Conservation (phyloP, 1,140 invertebrate species). For the Eubasilissa regina region DNA sequence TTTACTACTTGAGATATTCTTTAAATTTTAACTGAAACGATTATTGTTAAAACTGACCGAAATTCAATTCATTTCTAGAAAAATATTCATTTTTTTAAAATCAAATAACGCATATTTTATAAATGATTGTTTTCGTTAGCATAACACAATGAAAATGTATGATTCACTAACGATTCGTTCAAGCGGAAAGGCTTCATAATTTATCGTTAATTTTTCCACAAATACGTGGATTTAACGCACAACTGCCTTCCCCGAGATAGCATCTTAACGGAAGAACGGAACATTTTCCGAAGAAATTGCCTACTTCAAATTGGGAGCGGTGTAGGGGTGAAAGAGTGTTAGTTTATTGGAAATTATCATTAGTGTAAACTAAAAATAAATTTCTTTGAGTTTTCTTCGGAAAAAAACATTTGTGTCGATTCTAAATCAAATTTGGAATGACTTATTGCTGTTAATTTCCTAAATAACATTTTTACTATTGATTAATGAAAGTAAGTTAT, state of each 20-base stretch:
- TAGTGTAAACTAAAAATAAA: neutral
- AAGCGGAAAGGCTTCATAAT: neutral
- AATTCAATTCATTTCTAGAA: too few relatives aligned
- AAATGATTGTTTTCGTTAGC: neutral
- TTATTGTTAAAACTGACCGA: too few relatives aligned
- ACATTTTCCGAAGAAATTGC: neutral
- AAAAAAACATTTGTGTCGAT: too few relatives aligned
- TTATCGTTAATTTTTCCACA: neutral
- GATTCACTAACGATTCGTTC: neutral
- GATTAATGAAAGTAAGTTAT: too few relatives aligned
- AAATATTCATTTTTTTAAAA: too few relatives aligned
- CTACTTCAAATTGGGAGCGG: neutral
- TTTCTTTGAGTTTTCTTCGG: too few relatives aligned
- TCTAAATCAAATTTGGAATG: too few relatives aligned
- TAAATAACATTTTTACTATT: too few relatives aligned
- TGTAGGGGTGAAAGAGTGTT: neutral
- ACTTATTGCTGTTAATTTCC: too few relatives aligned
- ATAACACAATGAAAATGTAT: neutral
- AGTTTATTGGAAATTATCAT: constrained; percentile 16
- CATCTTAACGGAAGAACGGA: neutral
- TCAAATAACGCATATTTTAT: too few relatives aligned
- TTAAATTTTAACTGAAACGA: too few relatives aligned
- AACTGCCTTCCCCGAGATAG: neutral
- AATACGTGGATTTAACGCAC: neutral
- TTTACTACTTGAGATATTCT: too few relatives aligned